A percentile compares a stretch with the other conserved stretches of the same genome.
phyloP scores from a whole-genome alignment of 2,797 vertebrate species.

The Bryconaethiops microstoma region DNA sequence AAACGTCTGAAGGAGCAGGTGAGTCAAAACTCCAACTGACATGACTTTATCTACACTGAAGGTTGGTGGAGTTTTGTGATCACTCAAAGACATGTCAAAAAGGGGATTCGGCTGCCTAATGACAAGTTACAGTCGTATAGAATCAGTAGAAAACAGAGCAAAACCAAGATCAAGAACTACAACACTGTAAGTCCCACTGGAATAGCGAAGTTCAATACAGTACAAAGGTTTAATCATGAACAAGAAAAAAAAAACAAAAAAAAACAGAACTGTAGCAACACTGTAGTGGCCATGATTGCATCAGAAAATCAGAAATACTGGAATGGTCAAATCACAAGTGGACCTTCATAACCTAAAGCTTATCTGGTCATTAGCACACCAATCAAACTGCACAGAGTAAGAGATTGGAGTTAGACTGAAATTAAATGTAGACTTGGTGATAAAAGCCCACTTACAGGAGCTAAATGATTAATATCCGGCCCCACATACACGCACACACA shows the following conservation, averaged over 20 bases:
- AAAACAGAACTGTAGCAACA: background rate
- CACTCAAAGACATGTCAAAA: background rate
- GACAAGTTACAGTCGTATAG: constrained; percentile 15
- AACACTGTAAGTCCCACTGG: background rate
- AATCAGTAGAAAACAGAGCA: background rate
- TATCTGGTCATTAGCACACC: constrained; percentile 9
- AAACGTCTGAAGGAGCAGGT: background rate
- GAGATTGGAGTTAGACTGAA: constrained; percentile 29
- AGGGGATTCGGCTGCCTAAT: background rate
- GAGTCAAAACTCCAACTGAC: constrained; percentile 4
- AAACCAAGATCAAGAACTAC: background rate
- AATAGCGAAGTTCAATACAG: background rate
- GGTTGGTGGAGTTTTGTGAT: background rate
- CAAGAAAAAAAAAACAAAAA: background rate
- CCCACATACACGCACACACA: constrained; percentile 10
- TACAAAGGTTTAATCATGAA: background rate
- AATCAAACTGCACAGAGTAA: constrained; percentile 4
- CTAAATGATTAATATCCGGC: background rate
- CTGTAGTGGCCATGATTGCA: background rate
- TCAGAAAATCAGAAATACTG: background rate
- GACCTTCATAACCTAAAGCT: constrained; percentile 11
- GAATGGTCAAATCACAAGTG: background rate
- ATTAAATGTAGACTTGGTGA: constrained; percentile 26
- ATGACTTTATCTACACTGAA: constrained; percentile 29
- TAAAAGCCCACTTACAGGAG: background rate